Percentiles rank a stretch among this genome's conserved stretches.
phyloP scores from a whole-genome alignment of 2,888 invertebrate genomes.

The Acanthosoma haemorrhoidale region DNA sequence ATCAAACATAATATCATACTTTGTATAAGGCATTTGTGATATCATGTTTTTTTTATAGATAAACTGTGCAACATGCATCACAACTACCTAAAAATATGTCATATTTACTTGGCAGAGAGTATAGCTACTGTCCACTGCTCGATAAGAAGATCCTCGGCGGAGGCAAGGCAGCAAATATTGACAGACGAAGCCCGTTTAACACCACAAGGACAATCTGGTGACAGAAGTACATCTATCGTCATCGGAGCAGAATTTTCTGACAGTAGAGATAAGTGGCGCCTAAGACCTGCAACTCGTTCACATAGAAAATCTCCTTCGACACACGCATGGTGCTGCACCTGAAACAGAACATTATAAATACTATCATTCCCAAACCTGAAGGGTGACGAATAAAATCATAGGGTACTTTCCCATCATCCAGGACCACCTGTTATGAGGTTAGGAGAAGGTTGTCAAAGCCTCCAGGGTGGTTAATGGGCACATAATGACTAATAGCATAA shows the following conservation, averaged over 20 bases:
- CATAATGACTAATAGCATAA: no score
- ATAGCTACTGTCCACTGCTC: constrained; percentile 79
- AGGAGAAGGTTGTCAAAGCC: no score
- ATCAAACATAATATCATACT: no score
- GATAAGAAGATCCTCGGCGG: constrained; percentile 59
- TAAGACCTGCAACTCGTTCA: constrained; percentile 51
- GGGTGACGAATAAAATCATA: no score
- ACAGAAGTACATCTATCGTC: constrained; percentile 74
- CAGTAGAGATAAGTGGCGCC: constrained; percentile 55
- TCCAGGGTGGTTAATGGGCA: no score
- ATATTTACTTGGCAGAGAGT: constrained; percentile 54
- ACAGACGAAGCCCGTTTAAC: constrained; percentile 45
- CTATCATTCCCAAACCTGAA: no score
- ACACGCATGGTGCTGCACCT: constrained; percentile 20
- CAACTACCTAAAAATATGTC: background rate
- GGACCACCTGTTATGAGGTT: background rate
- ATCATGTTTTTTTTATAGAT: background rate
- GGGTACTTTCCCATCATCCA: no score
- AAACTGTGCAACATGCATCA: background rate
- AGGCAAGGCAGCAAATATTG: constrained; percentile 47
- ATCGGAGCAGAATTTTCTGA: constrained; percentile 68
- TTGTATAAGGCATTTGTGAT: no score
- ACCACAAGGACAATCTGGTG: constrained; percentile 63
- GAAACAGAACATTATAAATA: background rate
- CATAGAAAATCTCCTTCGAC: constrained; percentile 49